Evolutionary conservation across 2,113 vertebrate species (phyloP).

Genomic region (Otus sunia): DNA sequence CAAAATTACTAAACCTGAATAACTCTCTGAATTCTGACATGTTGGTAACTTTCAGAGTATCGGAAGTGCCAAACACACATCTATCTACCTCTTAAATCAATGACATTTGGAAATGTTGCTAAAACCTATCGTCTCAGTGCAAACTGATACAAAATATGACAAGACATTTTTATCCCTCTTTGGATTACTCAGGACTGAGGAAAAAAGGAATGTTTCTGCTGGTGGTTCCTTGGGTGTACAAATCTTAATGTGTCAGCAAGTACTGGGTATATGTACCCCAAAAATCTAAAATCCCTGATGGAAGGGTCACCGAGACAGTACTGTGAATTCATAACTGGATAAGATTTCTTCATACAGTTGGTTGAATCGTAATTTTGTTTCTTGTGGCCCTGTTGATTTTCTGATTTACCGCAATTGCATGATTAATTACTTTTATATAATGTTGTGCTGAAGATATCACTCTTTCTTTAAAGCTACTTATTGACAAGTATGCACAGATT

Average conservation of each 20-base stretch:
- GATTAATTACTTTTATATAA: conserved; percentile 46
- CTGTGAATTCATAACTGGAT: background rate
- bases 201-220: background rate
- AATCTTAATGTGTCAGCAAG: background rate
- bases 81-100: background rate
- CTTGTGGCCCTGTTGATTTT: conserved; percentile 3
- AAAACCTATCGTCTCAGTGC: background rate
- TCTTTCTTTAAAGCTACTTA: conserved; percentile 31
- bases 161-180: background rate
- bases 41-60: background rate
- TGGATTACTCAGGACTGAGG: background rate
- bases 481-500: conserved; percentile 32
- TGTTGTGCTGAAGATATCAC: conserved; percentile 31
- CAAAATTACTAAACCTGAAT: background rate
- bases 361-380: background rate
- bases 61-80: background rate
- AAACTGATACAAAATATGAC: background rate
- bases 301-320: background rate
- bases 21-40: background rate
- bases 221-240: background rate
- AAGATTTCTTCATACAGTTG: background rate
- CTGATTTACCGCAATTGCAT: conserved; percentile 26
- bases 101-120: conserved; percentile 9
- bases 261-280: background rate
- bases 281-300: background rate